Evolutionary conservation across 2,113 vertebrate species (phyloP).

Genomic region (Phylloscopus whistleri): DNA sequence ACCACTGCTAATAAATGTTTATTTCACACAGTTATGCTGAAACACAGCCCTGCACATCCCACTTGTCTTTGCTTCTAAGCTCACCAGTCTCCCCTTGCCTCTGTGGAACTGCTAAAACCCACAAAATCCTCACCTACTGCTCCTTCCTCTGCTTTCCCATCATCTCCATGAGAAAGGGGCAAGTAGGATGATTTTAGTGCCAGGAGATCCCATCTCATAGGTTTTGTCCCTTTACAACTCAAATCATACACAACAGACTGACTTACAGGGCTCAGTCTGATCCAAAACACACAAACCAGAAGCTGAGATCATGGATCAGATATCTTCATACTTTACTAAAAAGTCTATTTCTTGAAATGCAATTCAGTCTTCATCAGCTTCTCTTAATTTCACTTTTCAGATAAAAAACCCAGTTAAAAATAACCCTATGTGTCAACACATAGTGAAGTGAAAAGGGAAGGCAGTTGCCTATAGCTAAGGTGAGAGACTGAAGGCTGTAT

Average conservation of each 20-base stretch:
- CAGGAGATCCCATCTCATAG: neutral
- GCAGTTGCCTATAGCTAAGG: neutral
- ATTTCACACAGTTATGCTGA: neutral
- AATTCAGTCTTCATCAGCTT: neutral
- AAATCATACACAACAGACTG: neutral
- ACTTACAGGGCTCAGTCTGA: neutral
- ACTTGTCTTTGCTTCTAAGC: neutral
- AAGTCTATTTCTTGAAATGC: neutral
- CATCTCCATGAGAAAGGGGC: neutral
- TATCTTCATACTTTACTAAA: neutral
- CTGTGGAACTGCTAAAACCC: neutral
- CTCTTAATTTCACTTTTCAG: neutral
- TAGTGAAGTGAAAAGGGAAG: neutral
- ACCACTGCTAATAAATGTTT: accelerated
- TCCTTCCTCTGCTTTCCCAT: neutral
- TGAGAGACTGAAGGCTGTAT: neutral
- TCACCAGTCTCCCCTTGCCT: neutral
- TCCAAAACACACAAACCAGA: neutral
- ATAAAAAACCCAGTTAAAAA: neutral
- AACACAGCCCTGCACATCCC: neutral
- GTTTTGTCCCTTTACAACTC: neutral
- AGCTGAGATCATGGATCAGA: neutral
- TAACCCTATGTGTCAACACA: neutral
- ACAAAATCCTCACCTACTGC: neutral
- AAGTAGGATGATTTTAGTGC: neutral